Conservation (phyloP, 2,113 vertebrate species). For the Pseudopodoces humilis region DNA sequence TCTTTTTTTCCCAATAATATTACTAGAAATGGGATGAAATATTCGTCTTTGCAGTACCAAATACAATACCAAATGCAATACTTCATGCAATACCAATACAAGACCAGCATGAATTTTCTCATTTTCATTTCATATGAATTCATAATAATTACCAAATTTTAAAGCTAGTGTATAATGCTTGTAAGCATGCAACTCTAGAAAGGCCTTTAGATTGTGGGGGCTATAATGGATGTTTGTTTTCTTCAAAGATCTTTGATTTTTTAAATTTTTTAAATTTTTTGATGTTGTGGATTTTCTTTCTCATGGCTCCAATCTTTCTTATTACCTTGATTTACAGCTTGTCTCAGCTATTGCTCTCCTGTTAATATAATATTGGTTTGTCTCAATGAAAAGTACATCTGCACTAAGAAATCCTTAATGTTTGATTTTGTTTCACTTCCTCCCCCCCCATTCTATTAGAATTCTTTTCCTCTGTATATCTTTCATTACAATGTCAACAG, state of each 20-base stretch:
- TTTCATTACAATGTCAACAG: neutral
- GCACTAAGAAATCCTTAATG: neutral
- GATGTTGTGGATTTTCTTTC: neutral
- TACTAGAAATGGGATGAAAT: neutral
- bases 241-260: neutral
- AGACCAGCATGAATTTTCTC: neutral
- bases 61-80: too few relatives aligned
- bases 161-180: neutral
- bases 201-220: neutral
- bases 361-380: neutral
- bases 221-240: neutral
- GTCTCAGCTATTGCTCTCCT: neutral
- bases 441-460: neutral
- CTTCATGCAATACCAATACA: neutral
- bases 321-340: neutral
- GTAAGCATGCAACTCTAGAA: neutral
- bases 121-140: neutral
- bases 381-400: neutral
- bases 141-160: neutral
- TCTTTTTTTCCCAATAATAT: neutral
- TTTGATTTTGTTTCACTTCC: neutral
- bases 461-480: neutral
- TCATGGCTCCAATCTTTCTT: neutral
- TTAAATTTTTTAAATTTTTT: neutral
- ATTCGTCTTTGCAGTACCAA: neutral